These are phyloP conservation scores for Atta texana DNA, from an alignment of 1,140 invertebrate genomes.

Conservation along the genomic window DNA sequence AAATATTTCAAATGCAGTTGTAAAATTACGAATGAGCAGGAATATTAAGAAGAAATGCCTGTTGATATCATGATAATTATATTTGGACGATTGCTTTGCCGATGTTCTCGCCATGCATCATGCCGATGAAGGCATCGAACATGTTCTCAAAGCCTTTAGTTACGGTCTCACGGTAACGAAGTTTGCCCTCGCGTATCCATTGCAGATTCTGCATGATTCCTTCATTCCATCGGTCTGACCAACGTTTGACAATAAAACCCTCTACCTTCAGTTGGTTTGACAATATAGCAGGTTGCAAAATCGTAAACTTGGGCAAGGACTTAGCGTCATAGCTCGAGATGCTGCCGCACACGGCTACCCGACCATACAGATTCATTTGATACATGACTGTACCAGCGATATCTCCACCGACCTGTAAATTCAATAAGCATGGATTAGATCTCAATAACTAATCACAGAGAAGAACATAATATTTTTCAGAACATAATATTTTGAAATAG, in stretches of 20 bases:
- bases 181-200: slow-evolving; percentile 87
- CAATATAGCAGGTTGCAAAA: slow-evolving; percentile 87
- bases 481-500: not conserved
- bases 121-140: slow-evolving; percentile 88
- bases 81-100: no score
- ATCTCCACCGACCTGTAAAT: slow-evolving; percentile 89
- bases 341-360: slow-evolving; percentile 89
- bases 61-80: no score
- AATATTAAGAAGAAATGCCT: no score
- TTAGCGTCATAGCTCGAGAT: slow-evolving; percentile 85
- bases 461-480: not conserved
- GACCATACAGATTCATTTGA: slow-evolving; percentile 88
- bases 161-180: slow-evolving; percentile 88
- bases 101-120: slow-evolving; percentile 85
- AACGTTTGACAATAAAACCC: slow-evolving; percentile 87
- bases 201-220: slow-evolving; percentile 86
- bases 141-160: slow-evolving; percentile 89
- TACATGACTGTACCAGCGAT: slow-evolving; percentile 88
- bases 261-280: slow-evolving; percentile 87
- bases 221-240: slow-evolving; percentile 86
- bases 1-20: no score
- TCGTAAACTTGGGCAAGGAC: slow-evolving; percentile 80
- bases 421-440: not conserved
- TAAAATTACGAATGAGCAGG: no score
- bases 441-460: not conserved